These are phyloP conservation scores for Lepus americanus DNA, from an alignment of 2,113 vertebrate species.

Conservation along the genomic window DNA sequence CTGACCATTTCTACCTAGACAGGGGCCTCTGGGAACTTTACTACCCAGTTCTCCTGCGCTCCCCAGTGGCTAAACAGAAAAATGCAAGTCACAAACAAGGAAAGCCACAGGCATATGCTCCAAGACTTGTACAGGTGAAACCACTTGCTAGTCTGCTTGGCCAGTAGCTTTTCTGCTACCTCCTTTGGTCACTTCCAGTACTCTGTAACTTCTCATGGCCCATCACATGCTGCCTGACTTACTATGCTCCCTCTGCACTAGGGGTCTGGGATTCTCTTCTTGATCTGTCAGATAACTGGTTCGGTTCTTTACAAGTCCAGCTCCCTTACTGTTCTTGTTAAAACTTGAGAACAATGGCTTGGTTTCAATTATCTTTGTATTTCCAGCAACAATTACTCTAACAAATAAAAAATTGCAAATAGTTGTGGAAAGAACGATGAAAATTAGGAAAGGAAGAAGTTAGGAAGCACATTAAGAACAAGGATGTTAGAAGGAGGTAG, in stretches of 20 bases:
- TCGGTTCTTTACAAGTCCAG: background rate
- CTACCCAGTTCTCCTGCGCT: background rate
- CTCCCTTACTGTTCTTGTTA: background rate
- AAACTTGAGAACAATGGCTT: background rate
- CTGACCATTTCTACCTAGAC: background rate
- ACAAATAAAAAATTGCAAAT: background rate
- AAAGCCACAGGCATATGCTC: background rate
- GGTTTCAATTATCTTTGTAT: background rate
- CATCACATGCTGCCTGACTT: background rate
- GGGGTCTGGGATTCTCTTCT: background rate
- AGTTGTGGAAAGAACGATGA: background rate
- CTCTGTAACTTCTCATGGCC: background rate
- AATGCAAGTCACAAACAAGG: constrained; percentile 49
- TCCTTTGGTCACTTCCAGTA: background rate
- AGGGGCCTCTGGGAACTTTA: background rate
- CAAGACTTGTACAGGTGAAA: background rate
- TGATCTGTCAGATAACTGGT: background rate
- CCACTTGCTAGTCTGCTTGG: background rate
- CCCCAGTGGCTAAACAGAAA: constrained; percentile 61
- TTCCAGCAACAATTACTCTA: background rate
- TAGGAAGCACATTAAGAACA: background rate
- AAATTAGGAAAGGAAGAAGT: background rate
- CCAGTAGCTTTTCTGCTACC: background rate
- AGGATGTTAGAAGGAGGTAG: background rate
- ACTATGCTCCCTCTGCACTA: background rate